A percentile compares a stretch with the other conserved stretches of the same genome.
Evolutionary conservation across 2,797 vertebrate species (phyloP).

Genomic region (Spondyliosoma cantharus): DNA sequence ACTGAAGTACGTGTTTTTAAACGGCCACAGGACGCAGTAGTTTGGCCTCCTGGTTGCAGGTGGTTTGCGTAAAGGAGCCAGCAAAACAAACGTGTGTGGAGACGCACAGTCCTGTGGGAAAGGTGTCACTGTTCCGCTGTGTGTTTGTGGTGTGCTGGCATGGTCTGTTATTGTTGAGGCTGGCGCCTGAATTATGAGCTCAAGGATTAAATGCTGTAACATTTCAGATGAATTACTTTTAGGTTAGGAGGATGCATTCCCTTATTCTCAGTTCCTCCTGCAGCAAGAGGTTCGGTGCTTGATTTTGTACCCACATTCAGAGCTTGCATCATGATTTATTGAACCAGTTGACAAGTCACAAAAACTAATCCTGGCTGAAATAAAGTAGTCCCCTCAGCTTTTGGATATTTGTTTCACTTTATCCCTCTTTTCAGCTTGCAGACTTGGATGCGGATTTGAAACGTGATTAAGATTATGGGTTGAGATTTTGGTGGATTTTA

Average conservation of each 20-base stretch:
- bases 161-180: constrained; percentile 64
- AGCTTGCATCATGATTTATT: constrained; percentile 17
- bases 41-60: constrained; percentile 47
- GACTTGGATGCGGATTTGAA: constrained; percentile 59
- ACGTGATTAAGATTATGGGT: constrained; percentile 65
- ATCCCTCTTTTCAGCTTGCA: constrained; percentile 65
- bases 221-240: neutral
- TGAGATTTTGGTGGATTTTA: constrained; percentile 61
- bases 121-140: neutral
- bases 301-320: constrained; percentile 9
- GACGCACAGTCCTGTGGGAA: too few relatives aligned
- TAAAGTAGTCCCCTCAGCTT: constrained; percentile 51
- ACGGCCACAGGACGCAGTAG: constrained; percentile 19
- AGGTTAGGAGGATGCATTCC: neutral
- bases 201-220: neutral
- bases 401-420: constrained; percentile 65
- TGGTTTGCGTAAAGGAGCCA: constrained; percentile 72
- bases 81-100: constrained; percentile 41
- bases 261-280: neutral
- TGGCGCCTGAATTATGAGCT: constrained; percentile 63
- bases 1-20: constrained; percentile 15
- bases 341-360: constrained; percentile 19
- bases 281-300: neutral
- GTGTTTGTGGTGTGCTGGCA: constrained; percentile 1
- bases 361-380: constrained; percentile 59